Evolutionary conservation across 2,888 invertebrate species (phyloP).

Genomic region (Diaprepes abbreviatus): DNA sequence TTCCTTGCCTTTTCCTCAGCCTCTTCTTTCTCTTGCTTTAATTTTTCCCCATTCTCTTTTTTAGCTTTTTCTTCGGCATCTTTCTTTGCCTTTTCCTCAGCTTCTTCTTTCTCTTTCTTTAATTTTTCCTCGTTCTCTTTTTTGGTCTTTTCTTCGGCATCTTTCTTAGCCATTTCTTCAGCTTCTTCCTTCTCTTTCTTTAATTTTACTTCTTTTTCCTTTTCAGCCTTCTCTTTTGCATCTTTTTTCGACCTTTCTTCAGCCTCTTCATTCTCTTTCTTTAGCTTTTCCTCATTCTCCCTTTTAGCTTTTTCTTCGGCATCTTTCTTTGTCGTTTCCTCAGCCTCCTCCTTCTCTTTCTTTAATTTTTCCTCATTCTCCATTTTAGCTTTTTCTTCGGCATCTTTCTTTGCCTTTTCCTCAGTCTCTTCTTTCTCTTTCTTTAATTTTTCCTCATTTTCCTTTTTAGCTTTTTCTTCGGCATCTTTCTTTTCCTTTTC

Average conservation of each 20-base stretch:
- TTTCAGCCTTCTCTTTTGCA: conserved; percentile 46
- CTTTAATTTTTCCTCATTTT: conserved; percentile 26
- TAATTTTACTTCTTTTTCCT: neutral
- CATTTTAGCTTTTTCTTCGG: conserved; percentile 46
- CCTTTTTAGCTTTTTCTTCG: conserved; percentile 52
- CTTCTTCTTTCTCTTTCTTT: conserved; percentile 45
- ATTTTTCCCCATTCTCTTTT: conserved; percentile 37
- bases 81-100: conserved; percentile 48
- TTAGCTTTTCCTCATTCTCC: conserved; percentile 49
- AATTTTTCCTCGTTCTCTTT: conserved; percentile 33
- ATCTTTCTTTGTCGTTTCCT: conserved; percentile 38
- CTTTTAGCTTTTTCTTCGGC: conserved; percentile 2
- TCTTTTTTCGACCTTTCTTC: conserved; percentile 38
- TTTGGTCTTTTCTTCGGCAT: conserved; percentile 38
- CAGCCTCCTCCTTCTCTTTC: conserved; percentile 46
- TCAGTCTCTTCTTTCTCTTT: conserved; percentile 46
- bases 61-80: conserved; percentile 44
- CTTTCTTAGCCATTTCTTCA: conserved; percentile 33
- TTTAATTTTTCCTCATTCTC: conserved; percentile 46
- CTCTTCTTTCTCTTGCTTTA: conserved; percentile 41
- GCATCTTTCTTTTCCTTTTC: conserved; percentile 61
- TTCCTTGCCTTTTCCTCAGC: conserved; percentile 42
- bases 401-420: conserved; percentile 46
- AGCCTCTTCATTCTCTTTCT: conserved; percentile 50
- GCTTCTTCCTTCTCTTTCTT: conserved; percentile 30